A percentile compares a stretch with the other conserved stretches of the same genome.
phyloP scores from a whole-genome alignment of 2,113 vertebrate genomes.

The Tragelaphus strepsiceros region DNA sequence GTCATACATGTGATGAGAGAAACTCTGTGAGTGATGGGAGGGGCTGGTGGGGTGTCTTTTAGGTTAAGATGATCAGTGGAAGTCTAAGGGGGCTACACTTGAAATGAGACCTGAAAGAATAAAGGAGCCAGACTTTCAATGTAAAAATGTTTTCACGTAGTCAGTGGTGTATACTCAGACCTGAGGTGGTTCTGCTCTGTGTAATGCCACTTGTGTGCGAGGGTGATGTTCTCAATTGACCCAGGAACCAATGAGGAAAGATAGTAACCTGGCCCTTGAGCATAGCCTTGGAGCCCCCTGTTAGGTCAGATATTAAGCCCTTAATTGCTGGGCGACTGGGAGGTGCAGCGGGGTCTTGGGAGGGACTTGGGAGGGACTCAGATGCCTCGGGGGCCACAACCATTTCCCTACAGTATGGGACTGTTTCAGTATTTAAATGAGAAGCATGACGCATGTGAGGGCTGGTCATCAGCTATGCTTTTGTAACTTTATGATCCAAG shows the following conservation, averaged over 20 bases:
- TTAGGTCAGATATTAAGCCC: not conserved
- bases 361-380: not conserved
- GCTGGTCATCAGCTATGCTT: not conserved
- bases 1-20: not conserved
- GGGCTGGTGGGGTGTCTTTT: rapidly evolving
- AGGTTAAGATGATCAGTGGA: not conserved
- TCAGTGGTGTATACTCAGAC: not conserved
- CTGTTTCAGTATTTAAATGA: not conserved
- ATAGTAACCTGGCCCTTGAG: not conserved
- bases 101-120: not conserved
- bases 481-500: not conserved
- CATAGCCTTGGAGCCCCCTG: not conserved
- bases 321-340: not conserved
- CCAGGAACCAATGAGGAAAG: not conserved
- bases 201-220: not conserved
- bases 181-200: not conserved
- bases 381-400: rapidly evolving
- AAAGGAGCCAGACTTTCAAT: not conserved
- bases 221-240: not conserved
- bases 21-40: not conserved
- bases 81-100: not conserved
- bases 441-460: not conserved
- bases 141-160: not conserved
- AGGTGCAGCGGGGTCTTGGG: not conserved
- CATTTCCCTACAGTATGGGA: not conserved